Evolutionary conservation across 2,888 invertebrate species (phyloP).

Genomic region (Drosophila quinaria): DNA sequence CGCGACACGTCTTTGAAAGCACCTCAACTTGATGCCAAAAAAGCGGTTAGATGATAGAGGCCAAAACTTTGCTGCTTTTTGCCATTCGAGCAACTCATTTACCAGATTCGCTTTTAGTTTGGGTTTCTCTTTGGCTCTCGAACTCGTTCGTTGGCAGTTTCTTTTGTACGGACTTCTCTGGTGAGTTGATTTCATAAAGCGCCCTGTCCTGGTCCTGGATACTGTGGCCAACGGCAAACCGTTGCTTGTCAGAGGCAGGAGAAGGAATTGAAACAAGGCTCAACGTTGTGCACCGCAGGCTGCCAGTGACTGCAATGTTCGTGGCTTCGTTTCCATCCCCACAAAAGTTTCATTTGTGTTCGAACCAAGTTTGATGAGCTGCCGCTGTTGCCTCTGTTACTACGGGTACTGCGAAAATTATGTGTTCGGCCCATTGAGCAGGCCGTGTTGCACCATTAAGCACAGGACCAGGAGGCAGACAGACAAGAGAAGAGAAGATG

Average conservation of each 20-base stretch:
- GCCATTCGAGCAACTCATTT: constrained; percentile 51
- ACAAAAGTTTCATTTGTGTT: constrained; percentile 76
- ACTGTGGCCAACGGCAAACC: constrained; percentile 38
- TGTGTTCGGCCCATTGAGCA: constrained; percentile 71
- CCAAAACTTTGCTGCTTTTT: constrained; percentile 63
- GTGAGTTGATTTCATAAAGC: constrained; percentile 75
- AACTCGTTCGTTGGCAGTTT: constrained; percentile 40
- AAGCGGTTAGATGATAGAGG: constrained; percentile 68
- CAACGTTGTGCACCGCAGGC: constrained; percentile 22
- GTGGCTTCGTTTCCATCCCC: constrained; percentile 44
- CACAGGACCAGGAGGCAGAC: constrained; percentile 28
- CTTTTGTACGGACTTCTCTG: constrained; percentile 62
- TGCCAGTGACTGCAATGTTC: constrained; percentile 45
- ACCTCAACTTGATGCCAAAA: constrained; percentile 66
- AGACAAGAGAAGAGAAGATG: constrained; percentile 25
- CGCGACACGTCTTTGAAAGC: constrained; percentile 68
- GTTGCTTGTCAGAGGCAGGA: constrained; percentile 62
- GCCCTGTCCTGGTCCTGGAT: constrained; percentile 20
- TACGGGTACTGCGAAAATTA: constrained; percentile 46
- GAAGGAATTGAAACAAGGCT: constrained; percentile 25
- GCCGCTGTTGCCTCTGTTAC: constrained; percentile 16
- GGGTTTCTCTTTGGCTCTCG: constrained; percentile 2
- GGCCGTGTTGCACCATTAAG: constrained; percentile 69
- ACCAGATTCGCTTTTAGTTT: constrained; percentile 15
- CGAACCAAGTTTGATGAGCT: constrained; percentile 77